Conservation (phyloP, 2,113 vertebrate species). For the Upupa epops region DNA sequence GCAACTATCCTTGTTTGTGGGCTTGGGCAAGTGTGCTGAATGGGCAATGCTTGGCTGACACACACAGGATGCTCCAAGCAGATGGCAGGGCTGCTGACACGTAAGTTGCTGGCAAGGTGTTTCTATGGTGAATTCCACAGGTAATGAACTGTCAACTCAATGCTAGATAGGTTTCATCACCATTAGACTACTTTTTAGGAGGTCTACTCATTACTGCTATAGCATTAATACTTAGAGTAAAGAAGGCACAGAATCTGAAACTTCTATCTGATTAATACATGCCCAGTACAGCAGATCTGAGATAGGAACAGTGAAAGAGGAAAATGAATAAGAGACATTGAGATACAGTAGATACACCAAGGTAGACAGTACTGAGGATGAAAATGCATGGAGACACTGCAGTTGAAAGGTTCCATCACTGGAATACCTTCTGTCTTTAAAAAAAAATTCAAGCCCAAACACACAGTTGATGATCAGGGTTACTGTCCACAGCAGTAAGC, state of each 20-base stretch:
- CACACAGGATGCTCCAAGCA: background rate
- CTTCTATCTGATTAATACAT: accelerated
- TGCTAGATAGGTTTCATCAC: accelerated
- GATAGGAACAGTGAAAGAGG: background rate
- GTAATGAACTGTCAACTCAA: background rate
- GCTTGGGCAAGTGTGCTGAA: background rate
- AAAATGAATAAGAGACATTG: background rate
- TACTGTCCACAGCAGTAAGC: background rate
- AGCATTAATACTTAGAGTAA: background rate
- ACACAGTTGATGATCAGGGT: background rate
- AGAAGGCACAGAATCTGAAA: background rate
- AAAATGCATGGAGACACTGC: background rate
- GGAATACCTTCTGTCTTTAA: background rate
- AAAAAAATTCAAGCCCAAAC: background rate
- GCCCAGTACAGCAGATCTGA: background rate
- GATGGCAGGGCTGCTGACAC: background rate
- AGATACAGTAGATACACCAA: background rate
- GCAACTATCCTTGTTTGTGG: accelerated
- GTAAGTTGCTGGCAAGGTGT: background rate
- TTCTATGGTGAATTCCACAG: background rate
- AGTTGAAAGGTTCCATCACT: background rate
- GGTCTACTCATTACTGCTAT: background rate
- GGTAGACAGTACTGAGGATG: background rate
- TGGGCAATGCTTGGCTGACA: background rate
- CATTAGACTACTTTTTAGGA: background rate